phyloP scores from a whole-genome alignment of 2,888 invertebrate species.

The Priocnemis perturbator region DNA sequence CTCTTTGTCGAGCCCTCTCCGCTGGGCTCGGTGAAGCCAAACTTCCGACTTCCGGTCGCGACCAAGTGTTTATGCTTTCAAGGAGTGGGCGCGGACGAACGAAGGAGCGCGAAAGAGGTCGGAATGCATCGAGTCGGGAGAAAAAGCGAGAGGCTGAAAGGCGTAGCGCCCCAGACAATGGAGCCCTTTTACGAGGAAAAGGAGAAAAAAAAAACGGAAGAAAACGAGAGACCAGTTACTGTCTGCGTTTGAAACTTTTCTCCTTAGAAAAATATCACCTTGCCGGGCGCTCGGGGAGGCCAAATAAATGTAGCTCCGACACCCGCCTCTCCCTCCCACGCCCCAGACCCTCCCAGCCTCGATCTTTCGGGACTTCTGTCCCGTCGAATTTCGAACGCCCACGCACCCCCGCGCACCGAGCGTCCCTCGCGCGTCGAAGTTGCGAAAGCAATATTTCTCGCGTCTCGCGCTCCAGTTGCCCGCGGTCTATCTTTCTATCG shows the following conservation, averaged over 20 bases:
- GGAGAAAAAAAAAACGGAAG: no score
- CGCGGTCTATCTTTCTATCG: conserved; percentile 44
- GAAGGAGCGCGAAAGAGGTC: background rate
- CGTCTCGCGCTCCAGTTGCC: conserved; percentile 6
- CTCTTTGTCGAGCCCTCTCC: background rate
- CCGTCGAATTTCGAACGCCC: conserved; percentile 34
- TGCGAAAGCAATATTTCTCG: conserved; percentile 32
- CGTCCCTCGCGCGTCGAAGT: no score
- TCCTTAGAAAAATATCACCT: conserved; percentile 59
- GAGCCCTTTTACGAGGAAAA: conserved; percentile 61
- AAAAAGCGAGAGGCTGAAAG: conserved; percentile 17
- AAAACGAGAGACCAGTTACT: no score
- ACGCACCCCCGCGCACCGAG: conserved; percentile 23
- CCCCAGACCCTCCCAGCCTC: conserved; percentile 25
- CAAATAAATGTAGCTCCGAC: conserved; percentile 53
- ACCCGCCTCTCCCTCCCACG: conserved; percentile 4
- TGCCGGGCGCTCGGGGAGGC: conserved; percentile 36
- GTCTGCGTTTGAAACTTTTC: conserved; percentile 57
- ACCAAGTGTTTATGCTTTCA: conserved; percentile 52
- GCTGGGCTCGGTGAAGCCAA: conserved; percentile 37
- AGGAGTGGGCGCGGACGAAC: conserved; percentile 12
- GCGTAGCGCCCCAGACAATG: conserved; percentile 52
- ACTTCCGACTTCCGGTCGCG: conserved; percentile 61
- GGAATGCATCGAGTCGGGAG: background rate
- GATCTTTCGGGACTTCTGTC: conserved; percentile 29